Conservation (phyloP, 2,797 vertebrate genomes). For the Orestias chungarensis region DNA sequence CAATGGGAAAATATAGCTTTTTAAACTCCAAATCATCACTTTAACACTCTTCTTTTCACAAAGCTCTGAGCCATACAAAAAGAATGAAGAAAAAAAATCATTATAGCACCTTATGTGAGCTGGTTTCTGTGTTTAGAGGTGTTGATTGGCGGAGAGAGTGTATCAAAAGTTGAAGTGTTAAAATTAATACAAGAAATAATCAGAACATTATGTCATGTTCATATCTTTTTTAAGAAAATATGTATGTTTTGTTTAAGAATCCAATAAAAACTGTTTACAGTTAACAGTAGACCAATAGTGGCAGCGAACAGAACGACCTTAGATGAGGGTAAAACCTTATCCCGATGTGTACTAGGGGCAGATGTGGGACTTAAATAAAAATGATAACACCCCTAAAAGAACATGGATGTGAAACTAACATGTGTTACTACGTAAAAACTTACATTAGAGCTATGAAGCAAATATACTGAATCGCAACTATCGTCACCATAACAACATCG, state of each 20-base stretch:
- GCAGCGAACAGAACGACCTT: no score
- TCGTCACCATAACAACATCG: neutral
- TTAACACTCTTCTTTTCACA: neutral
- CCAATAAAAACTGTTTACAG: neutral
- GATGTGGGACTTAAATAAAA: neutral
- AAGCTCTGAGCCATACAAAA: neutral
- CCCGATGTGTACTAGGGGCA: neutral
- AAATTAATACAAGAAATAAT: neutral
- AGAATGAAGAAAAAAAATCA: neutral
- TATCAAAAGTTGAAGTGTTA: neutral
- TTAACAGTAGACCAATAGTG: neutral
- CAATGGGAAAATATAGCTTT: neutral
- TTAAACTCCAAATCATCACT: neutral
- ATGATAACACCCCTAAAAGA: neutral
- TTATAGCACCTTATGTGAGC: neutral
- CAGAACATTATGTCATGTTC: neutral
- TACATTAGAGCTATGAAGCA: neutral
- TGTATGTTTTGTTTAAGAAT: neutral
- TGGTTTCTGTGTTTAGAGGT: neutral
- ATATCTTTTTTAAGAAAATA: neutral
- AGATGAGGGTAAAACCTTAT: neutral
- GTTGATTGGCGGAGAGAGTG: neutral
- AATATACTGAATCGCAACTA: neutral
- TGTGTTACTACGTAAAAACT: neutral
- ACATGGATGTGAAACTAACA: neutral